These are phyloP conservation scores for Okamejei kenojei DNA, from an alignment of 2,797 vertebrate species.

Conservation along the genomic window DNA sequence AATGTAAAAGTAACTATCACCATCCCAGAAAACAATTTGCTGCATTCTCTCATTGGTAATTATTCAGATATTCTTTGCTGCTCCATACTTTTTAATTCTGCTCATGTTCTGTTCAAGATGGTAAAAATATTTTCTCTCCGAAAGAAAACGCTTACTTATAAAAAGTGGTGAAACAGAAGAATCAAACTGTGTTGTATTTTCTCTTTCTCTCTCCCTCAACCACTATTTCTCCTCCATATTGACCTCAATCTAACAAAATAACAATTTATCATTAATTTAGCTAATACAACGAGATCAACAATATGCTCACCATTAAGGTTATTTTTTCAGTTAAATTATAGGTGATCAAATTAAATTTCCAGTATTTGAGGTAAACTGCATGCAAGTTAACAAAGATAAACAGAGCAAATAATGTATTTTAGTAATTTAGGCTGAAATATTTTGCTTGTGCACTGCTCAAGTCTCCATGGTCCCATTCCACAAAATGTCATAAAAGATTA, in stretches of 20 bases:
- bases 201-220: background rate
- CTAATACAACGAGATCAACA: background rate
- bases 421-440: background rate
- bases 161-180: background rate
- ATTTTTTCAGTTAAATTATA: background rate
- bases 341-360: background rate
- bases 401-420: conserved; percentile 31
- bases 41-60: background rate
- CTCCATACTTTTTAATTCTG: background rate
- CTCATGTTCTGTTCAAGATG: background rate
- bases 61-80: background rate
- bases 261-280: background rate
- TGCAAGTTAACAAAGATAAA: background rate
- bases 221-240: background rate
- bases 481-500: background rate
- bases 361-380: background rate
- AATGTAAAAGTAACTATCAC: background rate
- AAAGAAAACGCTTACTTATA: background rate
- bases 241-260: background rate
- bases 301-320: background rate
- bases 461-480: background rate
- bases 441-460: background rate
- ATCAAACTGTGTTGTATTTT: background rate
- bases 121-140: background rate
- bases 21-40: background rate